A percentile compares a stretch with the other conserved stretches of the same genome.
Evolutionary conservation across 2,113 vertebrate species (phyloP).

Genomic region (Sigmodon hispidus): DNA sequence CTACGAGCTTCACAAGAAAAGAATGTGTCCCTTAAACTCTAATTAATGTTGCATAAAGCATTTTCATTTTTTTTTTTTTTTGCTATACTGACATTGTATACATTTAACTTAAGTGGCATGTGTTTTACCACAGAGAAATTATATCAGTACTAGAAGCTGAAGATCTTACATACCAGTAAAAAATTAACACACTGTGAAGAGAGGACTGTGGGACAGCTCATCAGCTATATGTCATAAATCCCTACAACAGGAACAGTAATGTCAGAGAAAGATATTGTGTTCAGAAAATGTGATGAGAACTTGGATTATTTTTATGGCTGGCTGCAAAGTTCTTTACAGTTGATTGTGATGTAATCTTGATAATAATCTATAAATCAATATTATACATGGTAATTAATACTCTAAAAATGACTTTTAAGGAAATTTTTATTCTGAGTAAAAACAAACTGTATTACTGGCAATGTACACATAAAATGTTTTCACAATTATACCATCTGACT

Average conservation of each 20-base stretch:
- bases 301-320: conserved; percentile 37
- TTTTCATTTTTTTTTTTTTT: conserved; percentile 14
- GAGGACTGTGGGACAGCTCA: conserved; percentile 32
- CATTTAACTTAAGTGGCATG: conserved; percentile 51
- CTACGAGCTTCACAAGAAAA: neutral
- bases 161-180: conserved; percentile 34
- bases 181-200: conserved; percentile 46
- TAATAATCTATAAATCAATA: conserved; percentile 68
- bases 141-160: conserved; percentile 53
- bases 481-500: neutral
- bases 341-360: conserved; percentile 36
- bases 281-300: neutral
- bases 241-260: conserved; percentile 2
- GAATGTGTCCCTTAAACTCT: neutral
- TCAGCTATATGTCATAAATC: conserved; percentile 17
- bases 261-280: conserved; percentile 18
- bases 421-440: neutral
- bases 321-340: conserved; percentile 13
- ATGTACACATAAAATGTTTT: neutral
- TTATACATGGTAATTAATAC: conserved; percentile 42
- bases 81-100: neutral
- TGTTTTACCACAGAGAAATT: conserved; percentile 25
- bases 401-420: conserved; percentile 50
- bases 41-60: neutral
- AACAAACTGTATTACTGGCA: neutral